These are phyloP conservation scores for Paraplagusia blochii DNA, from an alignment of 2,113 vertebrate genomes.

Conservation along the genomic window DNA sequence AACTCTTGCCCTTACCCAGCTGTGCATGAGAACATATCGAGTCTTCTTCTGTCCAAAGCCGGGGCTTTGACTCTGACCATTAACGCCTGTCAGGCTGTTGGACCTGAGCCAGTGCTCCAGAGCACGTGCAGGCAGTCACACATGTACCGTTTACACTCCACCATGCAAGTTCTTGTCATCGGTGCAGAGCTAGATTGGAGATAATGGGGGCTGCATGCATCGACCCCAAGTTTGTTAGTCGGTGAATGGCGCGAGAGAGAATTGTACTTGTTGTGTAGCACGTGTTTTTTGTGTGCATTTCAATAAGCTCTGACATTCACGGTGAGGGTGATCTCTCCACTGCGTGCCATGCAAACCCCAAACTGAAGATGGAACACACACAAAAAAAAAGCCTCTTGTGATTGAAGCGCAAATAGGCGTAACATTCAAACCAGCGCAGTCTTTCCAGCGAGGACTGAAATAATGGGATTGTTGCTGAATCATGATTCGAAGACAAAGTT, in stretches of 20 bases:
- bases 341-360: conserved; percentile 17
- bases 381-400: background rate
- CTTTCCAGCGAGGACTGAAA: background rate
- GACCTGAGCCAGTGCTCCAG: background rate
- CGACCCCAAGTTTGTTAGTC: conserved; percentile 41
- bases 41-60: background rate
- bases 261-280: background rate
- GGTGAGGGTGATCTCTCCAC: background rate
- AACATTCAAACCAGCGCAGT: background rate
- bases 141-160: background rate
- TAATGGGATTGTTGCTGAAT: conserved; percentile 15
- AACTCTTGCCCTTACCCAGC: too few relatives aligned
- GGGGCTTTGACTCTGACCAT: conserved; percentile 15
- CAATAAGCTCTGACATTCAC: background rate
- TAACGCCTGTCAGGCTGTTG: conserved; percentile 19
- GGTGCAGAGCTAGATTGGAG: conserved; percentile 47
- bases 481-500: conserved; percentile 7
- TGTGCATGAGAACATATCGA: too few relatives aligned
- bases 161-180: conserved; percentile 33
- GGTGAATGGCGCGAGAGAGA: conserved; percentile 22
- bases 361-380: background rate
- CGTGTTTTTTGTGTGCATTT: conserved; percentile 3
- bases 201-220: conserved; percentile 46
- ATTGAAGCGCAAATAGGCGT: conserved; percentile 18
- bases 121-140: background rate